Evolutionary conservation across 1,140 invertebrate genomes (phyloP).

Genomic region (Trypoxylus dichotomus): DNA sequence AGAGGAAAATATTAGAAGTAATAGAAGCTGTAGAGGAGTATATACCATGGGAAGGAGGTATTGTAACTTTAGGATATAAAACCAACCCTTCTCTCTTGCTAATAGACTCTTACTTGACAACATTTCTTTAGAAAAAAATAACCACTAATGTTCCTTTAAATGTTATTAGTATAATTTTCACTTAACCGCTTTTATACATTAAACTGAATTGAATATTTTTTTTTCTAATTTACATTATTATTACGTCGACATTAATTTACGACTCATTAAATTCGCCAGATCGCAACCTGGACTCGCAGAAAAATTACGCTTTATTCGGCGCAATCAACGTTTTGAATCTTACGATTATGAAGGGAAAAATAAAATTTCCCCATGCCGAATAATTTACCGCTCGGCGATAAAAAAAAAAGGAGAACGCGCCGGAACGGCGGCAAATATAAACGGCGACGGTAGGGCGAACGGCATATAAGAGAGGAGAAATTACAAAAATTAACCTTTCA

Average conservation of each 20-base stretch:
- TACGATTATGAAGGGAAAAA: constrained; percentile 11
- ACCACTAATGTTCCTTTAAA: too few relatives aligned
- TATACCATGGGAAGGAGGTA: too few relatives aligned
- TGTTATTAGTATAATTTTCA: too few relatives aligned
- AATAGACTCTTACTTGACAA: too few relatives aligned
- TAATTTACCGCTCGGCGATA: constrained; percentile 12
- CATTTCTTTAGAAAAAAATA: too few relatives aligned
- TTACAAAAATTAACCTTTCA: constrained; percentile 18
- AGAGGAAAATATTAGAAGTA: too few relatives aligned
- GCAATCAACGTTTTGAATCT: constrained; percentile 9
- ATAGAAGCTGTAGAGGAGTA: too few relatives aligned
- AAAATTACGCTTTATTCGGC: not conserved
- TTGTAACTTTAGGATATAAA: too few relatives aligned
- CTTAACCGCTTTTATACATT: too few relatives aligned
- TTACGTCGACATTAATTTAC: not conserved
- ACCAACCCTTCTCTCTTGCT: too few relatives aligned
- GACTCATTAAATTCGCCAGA: not conserved
- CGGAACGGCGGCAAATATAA: not conserved
- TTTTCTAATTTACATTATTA: not conserved
- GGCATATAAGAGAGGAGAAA: not conserved
- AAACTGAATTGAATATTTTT: too few relatives aligned
- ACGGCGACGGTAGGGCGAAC: not conserved
- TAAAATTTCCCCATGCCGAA: not conserved
- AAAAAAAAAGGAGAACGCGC: constrained; percentile 1
- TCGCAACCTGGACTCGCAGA: not conserved